These are phyloP conservation scores for Miichthys miiuy DNA, from an alignment of 2,797 vertebrate genomes.

Conservation along the genomic window DNA sequence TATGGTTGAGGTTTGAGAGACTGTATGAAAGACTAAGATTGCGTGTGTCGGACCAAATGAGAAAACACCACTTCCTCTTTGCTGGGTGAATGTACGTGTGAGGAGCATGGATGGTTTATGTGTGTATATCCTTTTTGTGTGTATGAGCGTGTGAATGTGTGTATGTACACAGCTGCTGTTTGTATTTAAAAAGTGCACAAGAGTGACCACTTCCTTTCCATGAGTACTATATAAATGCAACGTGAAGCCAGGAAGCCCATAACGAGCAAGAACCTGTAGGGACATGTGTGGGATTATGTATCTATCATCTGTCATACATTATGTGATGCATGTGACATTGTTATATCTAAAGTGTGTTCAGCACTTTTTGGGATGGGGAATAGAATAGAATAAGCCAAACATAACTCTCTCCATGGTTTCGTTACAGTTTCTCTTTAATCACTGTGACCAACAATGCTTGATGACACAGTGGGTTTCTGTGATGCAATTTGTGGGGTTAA, in stretches of 20 bases:
- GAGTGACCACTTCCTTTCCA: constrained; percentile 74
- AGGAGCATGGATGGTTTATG: constrained; percentile 57
- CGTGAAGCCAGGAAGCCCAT: constrained; percentile 64
- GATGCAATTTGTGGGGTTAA: constrained; percentile 14
- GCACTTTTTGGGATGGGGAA: background rate
- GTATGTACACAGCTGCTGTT: constrained; percentile 73
- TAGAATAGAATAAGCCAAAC: background rate
- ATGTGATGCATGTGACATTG: constrained; percentile 2
- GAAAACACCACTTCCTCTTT: constrained; percentile 81
- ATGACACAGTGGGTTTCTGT: constrained; percentile 6
- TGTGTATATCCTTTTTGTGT: constrained; percentile 59
- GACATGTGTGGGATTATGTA: constrained; percentile 29
- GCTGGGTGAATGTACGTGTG: constrained; percentile 69
- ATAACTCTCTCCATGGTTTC: background rate
- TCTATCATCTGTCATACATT: background rate
- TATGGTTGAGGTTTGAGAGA: constrained; percentile 64
- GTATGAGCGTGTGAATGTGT: constrained; percentile 31
- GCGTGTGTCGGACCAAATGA: constrained; percentile 75
- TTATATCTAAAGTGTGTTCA: background rate
- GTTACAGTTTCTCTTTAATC: constrained; percentile 5
- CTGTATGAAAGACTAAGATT: constrained; percentile 65
- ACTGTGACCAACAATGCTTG: background rate
- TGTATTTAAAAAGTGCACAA: constrained; percentile 62
- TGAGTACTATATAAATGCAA: constrained; percentile 29
- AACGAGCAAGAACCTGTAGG: constrained; percentile 63